phyloP scores from a whole-genome alignment of 30 jellyfish, hydroid and myxozoan genomes.

The Aurelia sp. region DNA sequence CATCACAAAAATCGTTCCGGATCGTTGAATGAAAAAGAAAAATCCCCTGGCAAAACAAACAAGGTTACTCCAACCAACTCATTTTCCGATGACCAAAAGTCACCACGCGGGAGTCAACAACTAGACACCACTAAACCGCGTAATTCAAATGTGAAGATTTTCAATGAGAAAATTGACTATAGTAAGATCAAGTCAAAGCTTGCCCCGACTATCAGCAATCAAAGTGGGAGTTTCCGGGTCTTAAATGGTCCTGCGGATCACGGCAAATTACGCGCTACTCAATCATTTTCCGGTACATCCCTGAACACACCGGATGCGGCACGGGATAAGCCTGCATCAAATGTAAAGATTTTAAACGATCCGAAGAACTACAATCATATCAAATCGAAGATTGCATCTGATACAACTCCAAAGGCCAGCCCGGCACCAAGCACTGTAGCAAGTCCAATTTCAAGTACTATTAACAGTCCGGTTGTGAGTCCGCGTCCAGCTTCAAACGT shows the following conservation, averaged over 20 bases:
- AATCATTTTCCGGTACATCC: no score
- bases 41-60: conserved; percentile 17
- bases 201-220: neutral
- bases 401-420: no score
- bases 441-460: neutral
- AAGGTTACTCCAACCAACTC: conserved; percentile 43
- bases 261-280: no score
- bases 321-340: conserved; percentile 13
- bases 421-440: no score
- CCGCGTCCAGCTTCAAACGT: conserved; percentile 26
- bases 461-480: neutral
- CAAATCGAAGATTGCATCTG: conserved; percentile 11
- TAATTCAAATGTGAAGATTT: conserved; percentile 44
- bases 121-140: neutral
- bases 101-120: neutral
- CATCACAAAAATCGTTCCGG: neutral
- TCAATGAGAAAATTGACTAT: conserved; percentile 35
- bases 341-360: conserved; percentile 45
- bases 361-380: conserved; percentile 57
- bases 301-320: conserved; percentile 20
- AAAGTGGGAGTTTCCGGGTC: conserved; percentile 17
- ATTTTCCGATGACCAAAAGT: no score
- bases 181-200: conserved; percentile 31
- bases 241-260: conserved; percentile 32
- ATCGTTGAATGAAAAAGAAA: neutral